Evolutionary conservation across 2,888 invertebrate genomes (phyloP).

Genomic region (Calliopum simillimum): DNA sequence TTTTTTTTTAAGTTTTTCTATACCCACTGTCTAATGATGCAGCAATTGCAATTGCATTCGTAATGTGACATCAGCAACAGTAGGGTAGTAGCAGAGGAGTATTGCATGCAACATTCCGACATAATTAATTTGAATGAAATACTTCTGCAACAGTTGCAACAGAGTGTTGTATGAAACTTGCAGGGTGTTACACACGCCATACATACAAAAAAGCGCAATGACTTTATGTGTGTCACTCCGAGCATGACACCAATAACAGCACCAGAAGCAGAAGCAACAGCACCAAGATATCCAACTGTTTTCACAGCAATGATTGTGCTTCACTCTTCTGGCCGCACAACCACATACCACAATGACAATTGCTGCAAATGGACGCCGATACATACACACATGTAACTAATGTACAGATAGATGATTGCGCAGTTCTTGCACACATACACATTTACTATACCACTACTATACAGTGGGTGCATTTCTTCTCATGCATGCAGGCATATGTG

Average conservation of each 20-base stretch:
- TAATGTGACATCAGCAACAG: too few relatives aligned
- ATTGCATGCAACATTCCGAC: constrained; percentile 24
- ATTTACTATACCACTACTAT: neutral
- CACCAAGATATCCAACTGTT: too few relatives aligned
- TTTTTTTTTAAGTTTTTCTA: too few relatives aligned
- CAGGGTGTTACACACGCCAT: constrained; percentile 15
- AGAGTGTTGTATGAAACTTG: too few relatives aligned
- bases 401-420: too few relatives aligned
- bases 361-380: neutral
- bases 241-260: too few relatives aligned
- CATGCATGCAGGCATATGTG: constrained; percentile 1
- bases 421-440: constrained; percentile 11
- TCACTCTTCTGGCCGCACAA: too few relatives aligned
- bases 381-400: constrained; percentile 2
- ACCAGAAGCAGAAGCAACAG: too few relatives aligned
- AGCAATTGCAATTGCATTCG: constrained; percentile 2
- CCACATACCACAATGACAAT: constrained; percentile 17
- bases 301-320: too few relatives aligned
- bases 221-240: constrained; percentile 3
- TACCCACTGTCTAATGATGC: constrained; percentile 16
- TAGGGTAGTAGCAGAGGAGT: too few relatives aligned
- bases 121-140: constrained; percentile 30
- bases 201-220: too few relatives aligned
- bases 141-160: constrained; percentile 5
- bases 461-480: constrained; percentile 17